Base-by-base conservation (phyloP, 2,888 invertebrate genomes). In the Cremastinae sp. region DNA sequence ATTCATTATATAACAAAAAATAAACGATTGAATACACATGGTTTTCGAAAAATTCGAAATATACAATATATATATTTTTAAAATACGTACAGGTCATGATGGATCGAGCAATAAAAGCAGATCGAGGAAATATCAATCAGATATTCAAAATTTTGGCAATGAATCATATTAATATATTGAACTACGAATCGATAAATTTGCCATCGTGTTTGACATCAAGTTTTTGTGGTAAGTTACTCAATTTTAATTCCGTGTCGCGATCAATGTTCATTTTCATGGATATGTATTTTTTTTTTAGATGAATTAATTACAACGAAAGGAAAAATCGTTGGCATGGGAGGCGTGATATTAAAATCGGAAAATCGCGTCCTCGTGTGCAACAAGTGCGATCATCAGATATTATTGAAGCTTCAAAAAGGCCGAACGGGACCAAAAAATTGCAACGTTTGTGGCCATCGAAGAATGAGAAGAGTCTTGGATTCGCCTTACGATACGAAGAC, bases 291-390 rank as follows among this genome's bases (percentile, higher is more conserved):
- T 12, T 89, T 70, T 85, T 36, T 75, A 93, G 94, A 93, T 5
- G 94, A 94, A 88, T 86, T 97, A 79, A 93, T 96, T n/a, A 92
- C 95, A 45, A 92, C 97, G 2, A 93, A 94, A 84, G 97, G 97
- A 0, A 95, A 95, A 9, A 95, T 97, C 0, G 94, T 95, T 62
- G 92, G 94, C 85, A 94, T 95, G 0, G 93, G 95, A 28, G 93
- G 93, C 84, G 92, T 94, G 0, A 94, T 94, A 73, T 92, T 95
- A 0, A 90, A 93, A 16, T 94, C 94, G 81, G 92, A 92, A 2
- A 93, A 94, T 85, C 92, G 96, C 91, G 94, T 94, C 0, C 97
- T 95, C 90, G 91, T 93, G 80, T 96, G 96, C 86, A 90, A n/a
- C n/a, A n/a, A 90, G 41, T 96, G 96, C 86, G 91, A 91, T 83